A percentile compares a stretch with the other conserved stretches of the same genome.
Conservation (phyloP, 2,113 vertebrate genomes). For the Elanoides forficatus region DNA sequence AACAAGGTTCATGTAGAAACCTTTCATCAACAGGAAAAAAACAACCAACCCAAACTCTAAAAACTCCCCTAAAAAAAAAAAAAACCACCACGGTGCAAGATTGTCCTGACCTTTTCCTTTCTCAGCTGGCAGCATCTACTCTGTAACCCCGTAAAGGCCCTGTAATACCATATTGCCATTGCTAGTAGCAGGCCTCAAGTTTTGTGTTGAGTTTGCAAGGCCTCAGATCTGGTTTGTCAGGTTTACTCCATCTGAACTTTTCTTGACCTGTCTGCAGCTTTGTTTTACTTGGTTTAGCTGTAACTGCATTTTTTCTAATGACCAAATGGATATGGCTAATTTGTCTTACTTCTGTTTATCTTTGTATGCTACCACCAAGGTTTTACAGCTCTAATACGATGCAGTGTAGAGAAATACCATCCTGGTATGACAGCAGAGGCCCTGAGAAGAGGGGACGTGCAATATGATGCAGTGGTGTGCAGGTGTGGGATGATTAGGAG, state of each 20-base stretch:
- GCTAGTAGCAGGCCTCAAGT: background rate
- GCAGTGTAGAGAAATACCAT: background rate
- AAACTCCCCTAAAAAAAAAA: background rate
- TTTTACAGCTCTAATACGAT: background rate
- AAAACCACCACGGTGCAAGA: background rate
- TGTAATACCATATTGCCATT: background rate
- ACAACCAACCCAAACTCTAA: background rate
- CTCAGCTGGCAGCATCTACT: background rate
- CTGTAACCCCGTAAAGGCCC: background rate
- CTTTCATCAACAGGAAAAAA: background rate
- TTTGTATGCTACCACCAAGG: background rate
- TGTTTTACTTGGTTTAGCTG: background rate
- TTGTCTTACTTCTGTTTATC: background rate
- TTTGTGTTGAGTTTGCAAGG: background rate
- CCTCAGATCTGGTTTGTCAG: background rate
- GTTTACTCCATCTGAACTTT: background rate
- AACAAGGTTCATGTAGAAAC: background rate
- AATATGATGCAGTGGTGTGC: background rate
- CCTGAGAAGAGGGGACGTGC: background rate
- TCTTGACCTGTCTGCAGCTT: background rate
- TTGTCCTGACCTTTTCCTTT: background rate
- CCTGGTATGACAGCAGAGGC: background rate
- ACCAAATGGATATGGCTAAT: background rate
- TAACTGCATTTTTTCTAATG: background rate
- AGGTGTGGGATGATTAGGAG: background rate